Evolutionary conservation across 1,140 invertebrate genomes (phyloP), one percentile per base, ranked within the genome.

Genomic region (Monochamus saltuarius): DNA sequence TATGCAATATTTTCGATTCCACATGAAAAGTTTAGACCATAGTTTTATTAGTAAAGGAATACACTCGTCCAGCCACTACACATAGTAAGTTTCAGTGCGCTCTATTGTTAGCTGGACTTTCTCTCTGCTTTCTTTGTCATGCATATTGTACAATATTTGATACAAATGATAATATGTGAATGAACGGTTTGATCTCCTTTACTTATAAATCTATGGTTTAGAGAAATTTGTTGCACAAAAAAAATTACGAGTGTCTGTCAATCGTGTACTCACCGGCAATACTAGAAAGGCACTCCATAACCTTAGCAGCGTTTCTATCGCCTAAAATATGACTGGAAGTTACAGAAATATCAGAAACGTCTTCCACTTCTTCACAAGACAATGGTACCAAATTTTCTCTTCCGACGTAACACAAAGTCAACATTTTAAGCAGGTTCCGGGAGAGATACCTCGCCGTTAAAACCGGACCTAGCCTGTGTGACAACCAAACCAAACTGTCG

Each of bases 401-500:
- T 0, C 92, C 92, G 17, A 93, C 85, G 73, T 97, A 99, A 77
- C 96, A 98, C 0, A 98, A 77, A 0, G 93, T 91, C 10, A 98
- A 77, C 89, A 98, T 97, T 66, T 95, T 86, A 3, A 99, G 78
- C 37, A 99, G 80, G 81, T 98, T 98, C 39, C 92, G 82, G 0
- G 95, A 93, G 17, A 98, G 81, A 80, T 93, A 89, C 65, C 90
- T 86, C 11, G 95, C 92, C 2, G 94, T 95, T 6, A 99, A 81
- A 19, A 98, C 91, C 0, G 96, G 96, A 0, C 97, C 97, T n/a
- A 98, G 78, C 65, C 94, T 84, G 79, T 97, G 91, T 1, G 93
- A 87, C 16, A 98, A 73, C 95, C 94, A 98, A 40, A 94, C 87
- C 0, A 97, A 80, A 72, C 91, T 95, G 72, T 97, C 94, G 0